Evolutionary conservation across 2,888 invertebrate genomes (phyloP), one percentile per base, ranked within the genome.

Genomic region (Thymelicus lineola): DNA sequence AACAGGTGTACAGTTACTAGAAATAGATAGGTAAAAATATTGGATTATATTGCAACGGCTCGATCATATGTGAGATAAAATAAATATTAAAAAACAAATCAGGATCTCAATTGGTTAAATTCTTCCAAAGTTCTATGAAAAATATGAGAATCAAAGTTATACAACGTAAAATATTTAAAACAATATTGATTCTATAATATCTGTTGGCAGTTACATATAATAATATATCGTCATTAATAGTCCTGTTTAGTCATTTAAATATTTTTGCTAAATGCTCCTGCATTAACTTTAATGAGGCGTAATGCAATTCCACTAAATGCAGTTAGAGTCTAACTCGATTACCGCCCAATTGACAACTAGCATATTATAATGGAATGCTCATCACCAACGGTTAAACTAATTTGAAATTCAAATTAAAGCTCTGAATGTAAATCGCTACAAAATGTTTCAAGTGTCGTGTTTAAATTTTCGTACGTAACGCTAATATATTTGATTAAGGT

Each of bases 361-460:
- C 63, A 58, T 69, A 69, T 69, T 69, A 69, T 69, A 63, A 69
- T 69, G 63, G 48, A 63, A 69, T 58, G 63, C 63, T 63, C 63
- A 69, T 69, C 63, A 69, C 57, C 63, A 35, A 58, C 58, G 63
- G 48, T 69, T 69, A 69, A 69, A 69, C 62, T 69, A 69, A 69
- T 69, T 69, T 69, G 69, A 63, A 63, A 63, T 69, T 69, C 63
- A 69, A 69, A 69, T 69, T 69, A 58, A 58, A 69, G 42, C 63
- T 57, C 42, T 38, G 63, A 58, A 69, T 69, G 58, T 69, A 63
- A 69, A 63, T 57, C 63, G 63, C 58, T 57, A 62, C 68, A 62
- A 62, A 68, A 62, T 68, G 62, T 62, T 68, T 63, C 62, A 69
- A 69, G 63, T 36, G 57, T 55, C 61, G 46, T 46, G 59, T 57